These are phyloP conservation scores for Lacanobia wlatinum DNA, from an alignment of 2,888 invertebrate genomes.

Conservation along the genomic window DNA sequence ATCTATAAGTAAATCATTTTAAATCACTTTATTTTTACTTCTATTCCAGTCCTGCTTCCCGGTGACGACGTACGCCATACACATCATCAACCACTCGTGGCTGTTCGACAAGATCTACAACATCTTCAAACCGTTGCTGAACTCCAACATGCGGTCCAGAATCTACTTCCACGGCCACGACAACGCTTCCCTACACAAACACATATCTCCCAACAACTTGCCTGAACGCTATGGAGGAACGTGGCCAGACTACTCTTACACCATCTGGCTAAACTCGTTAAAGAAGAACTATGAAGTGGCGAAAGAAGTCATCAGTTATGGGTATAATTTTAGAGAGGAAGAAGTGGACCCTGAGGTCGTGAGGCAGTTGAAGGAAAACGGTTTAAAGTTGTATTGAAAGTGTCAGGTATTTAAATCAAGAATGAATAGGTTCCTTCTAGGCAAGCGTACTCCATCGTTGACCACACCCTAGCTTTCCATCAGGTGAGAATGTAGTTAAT, in stretches of 20 bases:
- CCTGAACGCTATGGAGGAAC: slow-evolving; percentile 93
- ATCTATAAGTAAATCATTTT: not conserved
- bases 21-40: slow-evolving; percentile 5
- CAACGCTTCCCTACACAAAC: slow-evolving; percentile 93
- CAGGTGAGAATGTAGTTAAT: too few species aligned
- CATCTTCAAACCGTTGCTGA: slow-evolving; percentile 94
- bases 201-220: slow-evolving; percentile 93
- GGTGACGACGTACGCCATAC: slow-evolving; percentile 93
- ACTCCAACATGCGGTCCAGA: slow-evolving; percentile 92
- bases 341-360: slow-evolving; percentile 82
- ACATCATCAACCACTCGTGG: slow-evolving; percentile 95
- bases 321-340: slow-evolving; percentile 90
- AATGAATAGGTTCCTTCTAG: too few species aligned
- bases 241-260: slow-evolving; percentile 93
- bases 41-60: slow-evolving; percentile 93
- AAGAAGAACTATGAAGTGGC: slow-evolving; percentile 90
- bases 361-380: slow-evolving; percentile 81
- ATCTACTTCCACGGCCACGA: slow-evolving; percentile 94
- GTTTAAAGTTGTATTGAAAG: slow-evolving; percentile 75
- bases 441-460: too few species aligned
- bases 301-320: slow-evolving; percentile 92
- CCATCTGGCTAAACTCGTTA: slow-evolving; percentile 93
- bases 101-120: slow-evolving; percentile 94
- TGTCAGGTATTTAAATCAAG: too few species aligned
- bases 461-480: too few species aligned